Percentiles rank a stretch among this genome's conserved stretches.
Evolutionary conservation across 2,113 vertebrate species (phyloP).

Genomic region (Gopherus flavomarginatus): DNA sequence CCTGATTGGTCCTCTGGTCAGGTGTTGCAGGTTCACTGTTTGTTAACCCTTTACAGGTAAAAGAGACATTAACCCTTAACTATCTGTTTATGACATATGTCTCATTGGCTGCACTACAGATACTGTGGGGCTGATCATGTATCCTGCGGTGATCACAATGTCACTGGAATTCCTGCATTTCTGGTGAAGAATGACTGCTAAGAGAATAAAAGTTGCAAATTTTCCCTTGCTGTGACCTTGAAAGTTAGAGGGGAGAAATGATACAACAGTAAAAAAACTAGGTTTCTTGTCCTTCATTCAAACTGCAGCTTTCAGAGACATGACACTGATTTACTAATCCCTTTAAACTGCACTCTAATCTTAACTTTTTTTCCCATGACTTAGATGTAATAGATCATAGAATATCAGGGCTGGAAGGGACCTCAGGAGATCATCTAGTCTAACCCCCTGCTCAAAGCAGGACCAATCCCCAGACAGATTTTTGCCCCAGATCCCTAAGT

Average conservation of each 20-base stretch:
- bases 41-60: too few relatives aligned
- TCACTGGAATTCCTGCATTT: neutral
- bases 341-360: constrained; percentile 31
- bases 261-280: neutral
- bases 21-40: too few relatives aligned
- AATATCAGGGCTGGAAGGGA: too few relatives aligned
- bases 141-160: neutral
- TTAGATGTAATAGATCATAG: neutral
- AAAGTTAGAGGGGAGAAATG: neutral
- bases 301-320: neutral
- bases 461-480: too few relatives aligned
- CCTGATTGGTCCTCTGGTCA: too few relatives aligned
- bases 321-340: constrained; percentile 6
- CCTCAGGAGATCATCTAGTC: too few relatives aligned
- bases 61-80: too few relatives aligned
- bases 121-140: neutral
- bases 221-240: neutral
- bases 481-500: too few relatives aligned
- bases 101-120: neutral
- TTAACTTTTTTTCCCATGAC: constrained; percentile 7
- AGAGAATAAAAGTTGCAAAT: neutral
- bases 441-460: too few relatives aligned
- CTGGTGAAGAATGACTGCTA: neutral
- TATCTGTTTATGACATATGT: neutral
- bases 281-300: neutral